Conservation (phyloP, 2,888 invertebrate species). For the Ligdia adustata region DNA sequence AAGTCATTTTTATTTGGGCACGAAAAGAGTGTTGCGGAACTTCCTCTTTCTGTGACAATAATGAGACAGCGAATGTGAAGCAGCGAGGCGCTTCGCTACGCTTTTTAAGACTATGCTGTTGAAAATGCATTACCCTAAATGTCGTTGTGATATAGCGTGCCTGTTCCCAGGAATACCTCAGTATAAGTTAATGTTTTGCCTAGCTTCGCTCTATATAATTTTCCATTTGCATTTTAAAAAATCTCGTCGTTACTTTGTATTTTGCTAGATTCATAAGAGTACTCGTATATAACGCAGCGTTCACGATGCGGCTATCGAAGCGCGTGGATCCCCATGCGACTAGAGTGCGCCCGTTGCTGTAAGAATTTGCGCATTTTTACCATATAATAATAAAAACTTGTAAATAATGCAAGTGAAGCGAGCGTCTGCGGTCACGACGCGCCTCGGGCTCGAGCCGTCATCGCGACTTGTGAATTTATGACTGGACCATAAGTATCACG, state of each 20-base stretch:
- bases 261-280: constrained; percentile 43
- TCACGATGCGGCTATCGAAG: constrained; percentile 74
- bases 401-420: constrained; percentile 74
- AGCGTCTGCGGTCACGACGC: constrained; percentile 73
- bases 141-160: constrained; percentile 45
- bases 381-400: constrained; percentile 73
- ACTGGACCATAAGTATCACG: constrained; percentile 60
- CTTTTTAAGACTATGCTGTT: constrained; percentile 49
- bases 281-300: constrained; percentile 55
- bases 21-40: constrained; percentile 45
- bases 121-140: constrained; percentile 55
- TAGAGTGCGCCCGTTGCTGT: constrained; percentile 58
- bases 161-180: constrained; percentile 35
- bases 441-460: constrained; percentile 72
- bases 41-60: constrained; percentile 55
- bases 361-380: constrained; percentile 79
- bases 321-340: constrained; percentile 78
- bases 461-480: constrained; percentile 74
- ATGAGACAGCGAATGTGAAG: constrained; percentile 58
- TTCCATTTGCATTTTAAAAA: constrained; percentile 43
- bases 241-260: constrained; percentile 37
- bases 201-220: constrained; percentile 28
- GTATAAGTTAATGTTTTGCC: constrained; percentile 12
- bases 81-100: constrained; percentile 48
- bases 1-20: constrained; percentile 44